Percentiles rank a stretch among this genome's conserved stretches.
Conservation (phyloP, 2,888 invertebrate species). For the Torymus tubicola region DNA sequence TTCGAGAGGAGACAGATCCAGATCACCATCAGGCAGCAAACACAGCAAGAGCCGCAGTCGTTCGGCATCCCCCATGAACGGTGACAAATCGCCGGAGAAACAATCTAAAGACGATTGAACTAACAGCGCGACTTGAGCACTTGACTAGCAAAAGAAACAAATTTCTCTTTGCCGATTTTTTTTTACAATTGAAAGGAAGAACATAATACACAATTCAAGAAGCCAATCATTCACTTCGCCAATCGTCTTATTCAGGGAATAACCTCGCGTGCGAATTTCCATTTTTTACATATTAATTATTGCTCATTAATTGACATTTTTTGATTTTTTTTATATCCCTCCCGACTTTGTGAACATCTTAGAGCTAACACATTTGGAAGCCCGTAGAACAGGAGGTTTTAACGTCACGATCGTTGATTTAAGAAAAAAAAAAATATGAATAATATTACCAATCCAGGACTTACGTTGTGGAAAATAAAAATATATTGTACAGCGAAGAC, state of each 20-base stretch:
- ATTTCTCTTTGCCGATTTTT: conserved; percentile 58
- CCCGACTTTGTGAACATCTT: too few species aligned
- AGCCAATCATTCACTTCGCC: conserved; percentile 61
- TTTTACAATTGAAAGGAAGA: conserved; percentile 58
- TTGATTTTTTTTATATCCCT: neutral
- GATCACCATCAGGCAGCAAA: conserved; percentile 74
- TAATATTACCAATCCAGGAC: conserved; percentile 18
- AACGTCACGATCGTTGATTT: neutral
- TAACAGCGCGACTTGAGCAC: conserved; percentile 17
- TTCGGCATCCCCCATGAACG: conserved; percentile 75
- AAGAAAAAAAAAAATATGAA: neutral
- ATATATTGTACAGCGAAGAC: conserved; percentile 41
- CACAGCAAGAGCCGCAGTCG: conserved; percentile 75
- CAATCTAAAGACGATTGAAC: conserved; percentile 70
- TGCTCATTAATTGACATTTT: conserved; percentile 18
- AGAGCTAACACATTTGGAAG: conserved; percentile 1
- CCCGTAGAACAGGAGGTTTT: conserved; percentile 30
- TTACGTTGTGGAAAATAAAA: conserved; percentile 18
- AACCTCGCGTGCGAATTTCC: conserved; percentile 37
- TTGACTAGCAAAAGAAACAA: conserved; percentile 57
- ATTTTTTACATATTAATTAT: conserved; percentile 48
- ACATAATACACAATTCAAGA: conserved; percentile 64
- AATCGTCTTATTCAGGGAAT: conserved; percentile 46
- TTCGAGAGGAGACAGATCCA: conserved; percentile 73
- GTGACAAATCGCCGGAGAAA: conserved; percentile 74